Evolutionary conservation across 2,888 invertebrate species (phyloP), one percentile per base, ranked within the genome.

Genomic region (Stenurella melanura): DNA sequence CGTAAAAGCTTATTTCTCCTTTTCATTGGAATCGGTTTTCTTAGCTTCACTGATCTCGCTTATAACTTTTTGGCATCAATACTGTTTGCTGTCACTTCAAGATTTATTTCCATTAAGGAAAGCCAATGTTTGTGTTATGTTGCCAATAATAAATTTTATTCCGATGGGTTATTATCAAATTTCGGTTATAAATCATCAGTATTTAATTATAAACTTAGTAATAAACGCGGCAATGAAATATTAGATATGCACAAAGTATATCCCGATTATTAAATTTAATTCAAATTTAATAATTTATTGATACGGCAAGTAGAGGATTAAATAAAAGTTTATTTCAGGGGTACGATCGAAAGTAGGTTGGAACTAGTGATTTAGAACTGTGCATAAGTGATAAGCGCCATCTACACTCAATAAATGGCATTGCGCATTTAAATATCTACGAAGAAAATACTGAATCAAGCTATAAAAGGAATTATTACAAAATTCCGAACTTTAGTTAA

Each of bases 111-210:
- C 38, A 54, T 50, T 54, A 54, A 67, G 54, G 11, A 54, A 54
- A 54, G 67, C 67, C 67, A n/a, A 54, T 26, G 26, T 67, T 54
- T 67, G 21, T 42, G 54, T 21, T 54, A 54, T 19, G 12, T 26
- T 54, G 26, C 67, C 67, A 38, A 67, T 67, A 67, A 67, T 67
- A 67, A 67, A 67, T 67, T 67, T n/a, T 54, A 15, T 9, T 42
- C 18, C 64, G 38, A 64, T 64, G 42, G 42, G 17, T 19, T 64
- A 42, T 64, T 61, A 61, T 4, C 26, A 61, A 61, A 61, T 30
- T 61, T 30, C n/a, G 61, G 30, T 21, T 30, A 17, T 61, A 61
- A 30, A 30, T 61, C 34, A 42, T 64, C 42, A 17, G 42, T 17
- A 38, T 42, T 9, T 19, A 64, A 64, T 64, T 64, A 50, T 50